A percentile compares a stretch with the other conserved stretches of the same genome.
Conservation (phyloP, 2,113 vertebrate species). For the Pollimyrus isidori region DNA sequence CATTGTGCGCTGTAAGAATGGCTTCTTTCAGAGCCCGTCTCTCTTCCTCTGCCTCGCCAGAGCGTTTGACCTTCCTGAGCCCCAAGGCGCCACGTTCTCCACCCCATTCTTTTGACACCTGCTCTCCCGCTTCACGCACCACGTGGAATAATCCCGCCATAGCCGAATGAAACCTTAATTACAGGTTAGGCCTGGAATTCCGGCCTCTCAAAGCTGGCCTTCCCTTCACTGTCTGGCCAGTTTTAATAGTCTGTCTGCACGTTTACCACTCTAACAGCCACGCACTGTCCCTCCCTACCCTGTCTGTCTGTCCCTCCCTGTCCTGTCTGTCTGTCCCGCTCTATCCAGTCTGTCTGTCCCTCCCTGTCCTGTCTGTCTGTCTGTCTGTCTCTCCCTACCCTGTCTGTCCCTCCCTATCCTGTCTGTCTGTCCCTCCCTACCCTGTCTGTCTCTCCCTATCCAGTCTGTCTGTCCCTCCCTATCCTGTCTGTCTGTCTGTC, state of each 20-base stretch:
- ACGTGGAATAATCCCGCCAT: background rate
- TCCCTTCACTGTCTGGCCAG: background rate
- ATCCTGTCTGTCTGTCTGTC: too few relatives aligned
- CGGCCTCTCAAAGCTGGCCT: background rate
- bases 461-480: background rate
- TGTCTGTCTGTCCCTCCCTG: background rate
- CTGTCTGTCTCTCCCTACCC: too few relatives aligned
- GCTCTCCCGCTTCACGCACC: background rate
- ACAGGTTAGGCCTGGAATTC: background rate
- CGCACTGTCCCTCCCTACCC: constrained; percentile 27
- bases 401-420: background rate
- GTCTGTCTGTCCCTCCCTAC: background rate
- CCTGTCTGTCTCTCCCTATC: background rate
- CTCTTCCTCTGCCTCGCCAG: background rate
- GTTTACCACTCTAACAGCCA: background rate
- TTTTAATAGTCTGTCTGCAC: background rate
- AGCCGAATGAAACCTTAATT: background rate
- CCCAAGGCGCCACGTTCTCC: background rate
- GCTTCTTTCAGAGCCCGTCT: background rate
- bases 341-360: background rate
- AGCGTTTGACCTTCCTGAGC: background rate
- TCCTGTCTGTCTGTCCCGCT: background rate
- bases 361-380: background rate
- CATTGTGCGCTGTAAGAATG: background rate
- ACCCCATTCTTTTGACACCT: background rate